Evolutionary conservation across 2,113 vertebrate genomes (phyloP).

Genomic region (Leptocoma aspasia): DNA sequence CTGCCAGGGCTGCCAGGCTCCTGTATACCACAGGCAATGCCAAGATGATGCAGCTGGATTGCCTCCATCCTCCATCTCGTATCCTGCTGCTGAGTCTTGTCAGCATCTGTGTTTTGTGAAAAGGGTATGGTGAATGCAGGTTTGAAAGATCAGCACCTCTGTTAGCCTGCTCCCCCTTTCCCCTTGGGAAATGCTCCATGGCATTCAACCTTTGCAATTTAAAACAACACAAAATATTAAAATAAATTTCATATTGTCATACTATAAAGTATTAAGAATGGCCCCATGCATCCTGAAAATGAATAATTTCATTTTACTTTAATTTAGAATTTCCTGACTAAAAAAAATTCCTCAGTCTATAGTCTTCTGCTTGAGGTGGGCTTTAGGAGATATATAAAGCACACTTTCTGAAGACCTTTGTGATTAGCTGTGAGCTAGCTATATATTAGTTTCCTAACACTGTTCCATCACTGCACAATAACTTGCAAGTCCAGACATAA

Average conservation of each 20-base stretch:
- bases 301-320: neutral
- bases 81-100: neutral
- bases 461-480: neutral
- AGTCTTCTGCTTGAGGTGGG: neutral
- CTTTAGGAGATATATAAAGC: neutral
- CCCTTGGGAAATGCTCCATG: neutral
- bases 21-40: accelerated
- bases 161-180: neutral
- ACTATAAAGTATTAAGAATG: neutral
- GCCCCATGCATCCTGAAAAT: neutral
- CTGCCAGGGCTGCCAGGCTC: neutral
- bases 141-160: neutral
- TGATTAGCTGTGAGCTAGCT: neutral
- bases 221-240: neutral
- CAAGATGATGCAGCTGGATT: neutral
- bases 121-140: neutral
- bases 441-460: neutral
- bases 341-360: neutral
- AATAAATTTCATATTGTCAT: neutral
- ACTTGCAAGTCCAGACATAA: neutral
- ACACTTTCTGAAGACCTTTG: neutral
- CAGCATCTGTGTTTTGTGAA: neutral
- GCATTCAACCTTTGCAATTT: neutral
- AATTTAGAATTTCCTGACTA: neutral
- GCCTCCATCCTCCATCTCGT: accelerated